Conservation (phyloP, 2,113 vertebrate genomes). For the Hiodon tergisus region DNA sequence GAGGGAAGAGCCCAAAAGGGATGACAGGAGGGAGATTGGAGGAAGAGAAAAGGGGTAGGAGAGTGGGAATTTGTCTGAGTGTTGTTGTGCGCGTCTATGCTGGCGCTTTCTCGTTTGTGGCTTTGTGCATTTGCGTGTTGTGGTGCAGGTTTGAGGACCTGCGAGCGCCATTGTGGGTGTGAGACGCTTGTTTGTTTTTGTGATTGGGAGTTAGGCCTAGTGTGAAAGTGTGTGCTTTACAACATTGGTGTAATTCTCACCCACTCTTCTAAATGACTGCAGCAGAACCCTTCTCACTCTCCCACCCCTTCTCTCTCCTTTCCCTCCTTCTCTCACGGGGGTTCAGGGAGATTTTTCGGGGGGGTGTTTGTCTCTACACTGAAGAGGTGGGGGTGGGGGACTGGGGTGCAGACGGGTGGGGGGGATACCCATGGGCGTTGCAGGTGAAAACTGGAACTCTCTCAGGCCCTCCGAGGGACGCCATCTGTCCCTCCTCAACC, state of each 20-base stretch:
- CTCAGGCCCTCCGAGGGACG: constrained; percentile 63
- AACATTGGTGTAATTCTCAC: not conserved
- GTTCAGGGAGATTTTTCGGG: constrained; percentile 38
- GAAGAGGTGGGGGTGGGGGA: constrained; percentile 60
- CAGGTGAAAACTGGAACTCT: constrained; percentile 73
- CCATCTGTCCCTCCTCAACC: constrained; percentile 70
- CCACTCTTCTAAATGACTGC: constrained; percentile 7
- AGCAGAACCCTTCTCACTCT: constrained; percentile 41
- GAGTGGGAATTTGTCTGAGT: not conserved
- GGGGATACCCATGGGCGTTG: constrained; percentile 68
- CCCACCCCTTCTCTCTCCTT: not conserved
- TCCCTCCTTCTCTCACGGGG: constrained; percentile 13
- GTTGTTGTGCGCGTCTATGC: not conserved
- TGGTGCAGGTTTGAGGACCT: not conserved
- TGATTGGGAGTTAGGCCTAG: not conserved
- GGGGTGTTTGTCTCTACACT: constrained; percentile 52
- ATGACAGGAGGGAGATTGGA: constrained; percentile 28
- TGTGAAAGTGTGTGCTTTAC: too few species aligned
- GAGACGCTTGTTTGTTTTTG: not conserved
- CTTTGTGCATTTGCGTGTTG: not conserved
- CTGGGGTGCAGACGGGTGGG: constrained; percentile 33
- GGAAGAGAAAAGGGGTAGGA: constrained; percentile 29
- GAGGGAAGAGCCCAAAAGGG: constrained; percentile 16
- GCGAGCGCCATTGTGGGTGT: not conserved
- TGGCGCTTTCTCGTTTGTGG: not conserved